A percentile compares a stretch with the other conserved stretches of the same genome.
Evolutionary conservation across 2,113 vertebrate genomes (phyloP).

Genomic region (Mustelus asterias): DNA sequence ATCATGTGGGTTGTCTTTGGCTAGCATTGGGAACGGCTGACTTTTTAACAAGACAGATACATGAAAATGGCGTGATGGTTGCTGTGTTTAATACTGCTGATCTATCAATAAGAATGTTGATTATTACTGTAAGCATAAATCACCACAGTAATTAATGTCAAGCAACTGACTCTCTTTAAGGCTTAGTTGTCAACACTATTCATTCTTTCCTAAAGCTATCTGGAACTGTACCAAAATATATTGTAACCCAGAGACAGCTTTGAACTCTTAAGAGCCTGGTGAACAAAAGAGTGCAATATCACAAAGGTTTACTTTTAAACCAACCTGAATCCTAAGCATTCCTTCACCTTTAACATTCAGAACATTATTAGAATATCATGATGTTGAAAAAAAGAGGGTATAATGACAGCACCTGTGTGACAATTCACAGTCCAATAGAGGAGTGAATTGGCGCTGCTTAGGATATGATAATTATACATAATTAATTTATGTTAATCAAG

Average conservation of each 20-base stretch:
- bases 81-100: neutral
- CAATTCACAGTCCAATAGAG: constrained; percentile 8
- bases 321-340: neutral
- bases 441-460: neutral
- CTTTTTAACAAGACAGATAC: neutral
- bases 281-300: neutral
- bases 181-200: neutral
- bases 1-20: neutral
- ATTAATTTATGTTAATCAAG: constrained; percentile 31
- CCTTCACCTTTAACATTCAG: neutral
- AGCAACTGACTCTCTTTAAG: neutral
- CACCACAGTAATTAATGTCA: neutral
- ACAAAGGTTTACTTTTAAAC: neutral
- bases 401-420: neutral
- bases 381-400: neutral
- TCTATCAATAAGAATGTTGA: constrained; percentile 8
- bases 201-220: constrained; percentile 8
- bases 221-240: neutral
- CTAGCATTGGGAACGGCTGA: neutral
- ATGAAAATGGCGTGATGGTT: neutral
- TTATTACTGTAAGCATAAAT: constrained; percentile 5
- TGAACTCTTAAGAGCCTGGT: neutral
- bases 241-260: neutral
- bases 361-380: neutral
- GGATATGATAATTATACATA: neutral